Percentiles rank a stretch among this genome's conserved stretches.
Evolutionary conservation across 2,888 invertebrate genomes (phyloP).

Genomic region (Cyrtodaria siliqua): DNA sequence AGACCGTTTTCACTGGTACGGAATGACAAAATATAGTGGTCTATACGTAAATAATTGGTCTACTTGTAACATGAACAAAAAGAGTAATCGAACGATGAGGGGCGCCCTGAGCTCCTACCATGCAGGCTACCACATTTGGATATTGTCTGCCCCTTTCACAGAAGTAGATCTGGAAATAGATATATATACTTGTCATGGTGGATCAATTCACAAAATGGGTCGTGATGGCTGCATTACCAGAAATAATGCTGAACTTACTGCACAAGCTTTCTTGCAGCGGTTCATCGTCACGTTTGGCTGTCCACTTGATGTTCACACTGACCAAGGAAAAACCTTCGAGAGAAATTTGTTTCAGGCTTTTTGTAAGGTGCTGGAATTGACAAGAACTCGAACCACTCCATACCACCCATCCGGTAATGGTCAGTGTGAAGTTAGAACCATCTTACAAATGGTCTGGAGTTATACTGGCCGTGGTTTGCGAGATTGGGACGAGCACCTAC

Average conservation of each 20-base stretch:
- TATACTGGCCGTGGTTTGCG: too few relatives aligned
- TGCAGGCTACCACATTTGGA: background rate
- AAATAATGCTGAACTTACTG: background rate
- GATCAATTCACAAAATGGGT: constrained; percentile 6
- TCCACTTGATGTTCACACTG: background rate
- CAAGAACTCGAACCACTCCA: too few relatives aligned
- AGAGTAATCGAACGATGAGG: background rate
- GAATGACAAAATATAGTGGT: background rate
- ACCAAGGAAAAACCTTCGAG: too few relatives aligned
- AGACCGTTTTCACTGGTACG: constrained; percentile 10
- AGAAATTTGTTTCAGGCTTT: too few relatives aligned
- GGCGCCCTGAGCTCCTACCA: background rate
- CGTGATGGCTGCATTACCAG: background rate
- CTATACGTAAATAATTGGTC: constrained; percentile 2
- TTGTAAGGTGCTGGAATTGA: too few relatives aligned
- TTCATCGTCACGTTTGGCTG: background rate
- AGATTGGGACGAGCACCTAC: too few relatives aligned
- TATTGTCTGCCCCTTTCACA: background rate
- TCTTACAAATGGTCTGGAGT: too few relatives aligned
- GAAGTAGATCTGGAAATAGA: background rate
- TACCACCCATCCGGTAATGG: too few relatives aligned
- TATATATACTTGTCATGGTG: constrained; percentile 1
- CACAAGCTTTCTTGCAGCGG: background rate
- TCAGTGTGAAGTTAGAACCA: too few relatives aligned
- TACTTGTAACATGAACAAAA: constrained; percentile 3